Evolutionary conservation across 1,140 invertebrate genomes (phyloP), one percentile per base, ranked within the genome.

Genomic region (Drosophila ercepeae): DNA sequence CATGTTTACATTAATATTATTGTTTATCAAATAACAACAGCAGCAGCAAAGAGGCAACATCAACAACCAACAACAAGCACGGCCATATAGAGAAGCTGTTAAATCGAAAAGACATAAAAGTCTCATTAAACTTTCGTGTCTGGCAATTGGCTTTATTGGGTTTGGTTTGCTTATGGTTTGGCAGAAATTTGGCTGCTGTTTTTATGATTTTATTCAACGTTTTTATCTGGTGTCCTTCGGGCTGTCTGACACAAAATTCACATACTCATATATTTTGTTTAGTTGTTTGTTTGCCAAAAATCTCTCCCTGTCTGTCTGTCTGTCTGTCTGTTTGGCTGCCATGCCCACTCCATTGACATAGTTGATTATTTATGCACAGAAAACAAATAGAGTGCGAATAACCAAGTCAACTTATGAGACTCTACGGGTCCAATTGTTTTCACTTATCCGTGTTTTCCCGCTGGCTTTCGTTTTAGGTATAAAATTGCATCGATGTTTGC

Each of bases 81-180:
- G n/a, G n/a, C n/a, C n/a, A 25, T 78, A 51, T 27, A 53, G 48
- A 63, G 51, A 59, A 71, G 54, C 64, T 72, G 25, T 74, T 65
- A 76, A 75, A 71, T 75, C 50, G 58, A 57, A 75, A 75, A 79
- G 48, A 53, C 81, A 86, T 75, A 79, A 83, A 83, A 68, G 54
- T 71, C 84, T 72, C 71, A 75, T 83, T 79, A 72, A 83, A 67
- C 71, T 63, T 75, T 84, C 39, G 63, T 78, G 70, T 84, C 64
- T 78, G 75, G 42, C 64, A 45, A 53, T 61, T 58, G 58, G 39
- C 57, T 58, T 46, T 61, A 49, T 45, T 67, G 52, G 18, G 16
- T 36, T 53, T 36, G 41, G 49, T 64, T 52, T 48, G 36, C 75
- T 58, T 58, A 11, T 60, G 34, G 45, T 21, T 51, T 51, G 29